These are phyloP conservation scores for Sciurus niger DNA, from an alignment of 2,113 vertebrate species.

Conservation along the genomic window DNA sequence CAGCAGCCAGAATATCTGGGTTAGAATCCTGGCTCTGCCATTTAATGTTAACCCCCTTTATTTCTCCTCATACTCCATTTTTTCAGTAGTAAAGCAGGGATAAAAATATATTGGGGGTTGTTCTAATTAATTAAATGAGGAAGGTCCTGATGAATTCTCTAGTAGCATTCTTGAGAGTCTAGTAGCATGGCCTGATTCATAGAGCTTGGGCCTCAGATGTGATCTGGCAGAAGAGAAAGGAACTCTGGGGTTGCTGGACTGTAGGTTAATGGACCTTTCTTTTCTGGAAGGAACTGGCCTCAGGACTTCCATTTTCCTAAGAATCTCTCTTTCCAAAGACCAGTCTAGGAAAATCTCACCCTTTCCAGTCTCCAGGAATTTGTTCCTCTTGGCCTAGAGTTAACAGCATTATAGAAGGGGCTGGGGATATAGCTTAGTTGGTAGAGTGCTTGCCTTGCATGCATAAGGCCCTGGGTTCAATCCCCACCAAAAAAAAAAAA, in stretches of 20 bases:
- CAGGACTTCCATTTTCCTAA: not conserved
- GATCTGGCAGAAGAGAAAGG: not conserved
- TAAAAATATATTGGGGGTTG: not conserved
- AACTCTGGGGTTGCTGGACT: not conserved
- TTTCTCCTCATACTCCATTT: slow-evolving; percentile 12
- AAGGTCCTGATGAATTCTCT: not conserved
- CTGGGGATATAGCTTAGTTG: no score
- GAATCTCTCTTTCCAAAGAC: not conserved
- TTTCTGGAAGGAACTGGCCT: not conserved
- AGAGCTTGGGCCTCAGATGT: not conserved
- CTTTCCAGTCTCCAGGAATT: not conserved
- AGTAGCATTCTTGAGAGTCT: not conserved
- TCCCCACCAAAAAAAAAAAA: no score
- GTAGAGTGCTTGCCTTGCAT: no score
- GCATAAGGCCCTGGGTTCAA: no score
- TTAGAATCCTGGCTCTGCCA: not conserved
- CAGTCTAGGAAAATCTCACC: not conserved
- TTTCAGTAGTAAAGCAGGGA: not conserved
- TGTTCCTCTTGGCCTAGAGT: not conserved
- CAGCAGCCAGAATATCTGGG: not conserved
- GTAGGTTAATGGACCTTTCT: not conserved
- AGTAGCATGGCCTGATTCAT: not conserved
- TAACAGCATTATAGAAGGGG: not conserved
- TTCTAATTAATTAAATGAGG: not conserved
- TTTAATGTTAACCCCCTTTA: not conserved